Percentiles rank a stretch among this genome's conserved stretches.
phyloP scores from a whole-genome alignment of 2,797 vertebrate genomes.

The Myotis vivesi region DNA sequence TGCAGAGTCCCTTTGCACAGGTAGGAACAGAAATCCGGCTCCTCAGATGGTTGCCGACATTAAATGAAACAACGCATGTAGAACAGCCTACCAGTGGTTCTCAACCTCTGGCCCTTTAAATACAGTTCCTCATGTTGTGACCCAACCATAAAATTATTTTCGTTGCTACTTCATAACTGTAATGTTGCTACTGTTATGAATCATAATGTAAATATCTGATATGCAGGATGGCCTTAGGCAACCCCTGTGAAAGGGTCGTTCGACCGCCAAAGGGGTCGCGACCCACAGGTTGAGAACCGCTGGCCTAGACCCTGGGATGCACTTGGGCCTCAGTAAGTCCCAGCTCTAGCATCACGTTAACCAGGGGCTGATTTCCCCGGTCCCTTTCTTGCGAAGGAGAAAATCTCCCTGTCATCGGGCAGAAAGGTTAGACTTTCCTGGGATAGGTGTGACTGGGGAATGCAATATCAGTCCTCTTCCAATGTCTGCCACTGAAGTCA shows the following conservation, averaged over 20 bases:
- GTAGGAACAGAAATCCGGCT: neutral
- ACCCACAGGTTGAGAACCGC: too few species aligned
- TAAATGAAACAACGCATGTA: rapidly evolving
- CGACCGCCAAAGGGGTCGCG: too few species aligned
- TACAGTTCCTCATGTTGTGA: too few species aligned
- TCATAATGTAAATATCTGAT: too few species aligned
- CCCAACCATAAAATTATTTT: too few species aligned
- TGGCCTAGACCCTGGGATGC: neutral
- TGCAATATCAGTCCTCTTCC: neutral
- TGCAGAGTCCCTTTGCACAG: neutral
- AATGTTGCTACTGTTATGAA: too few species aligned
- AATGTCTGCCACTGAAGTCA: neutral
- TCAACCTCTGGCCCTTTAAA: too few species aligned
- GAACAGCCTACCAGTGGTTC: too few species aligned
- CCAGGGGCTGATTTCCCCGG: neutral
- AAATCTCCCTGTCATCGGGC: neutral
- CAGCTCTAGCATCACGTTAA: neutral
- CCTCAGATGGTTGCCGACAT: rapidly evolving
- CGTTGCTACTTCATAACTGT: too few species aligned
- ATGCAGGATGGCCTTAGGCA: too few species aligned
- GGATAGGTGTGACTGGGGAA: too few species aligned
- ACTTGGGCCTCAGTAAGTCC: neutral
- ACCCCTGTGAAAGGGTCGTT: too few species aligned
- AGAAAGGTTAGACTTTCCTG: constrained; percentile 5
- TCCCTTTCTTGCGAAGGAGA: constrained; percentile 22